Evolutionary conservation across 2,888 invertebrate genomes (phyloP).

Genomic region (Aplocera efformata): DNA sequence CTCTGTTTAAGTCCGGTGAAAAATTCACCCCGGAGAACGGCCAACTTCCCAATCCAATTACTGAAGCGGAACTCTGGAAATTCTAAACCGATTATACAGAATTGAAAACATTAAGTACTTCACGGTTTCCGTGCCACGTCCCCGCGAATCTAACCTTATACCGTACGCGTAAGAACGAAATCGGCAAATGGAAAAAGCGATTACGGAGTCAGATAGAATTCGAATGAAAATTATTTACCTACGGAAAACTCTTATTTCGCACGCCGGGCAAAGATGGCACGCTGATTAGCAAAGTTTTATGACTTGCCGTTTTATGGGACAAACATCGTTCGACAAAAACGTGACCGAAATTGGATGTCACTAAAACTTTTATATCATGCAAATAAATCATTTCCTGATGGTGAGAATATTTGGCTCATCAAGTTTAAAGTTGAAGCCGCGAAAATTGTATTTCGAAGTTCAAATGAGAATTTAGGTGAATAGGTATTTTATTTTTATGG

Average conservation of each 20-base stretch:
- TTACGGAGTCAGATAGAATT: constrained; percentile 72
- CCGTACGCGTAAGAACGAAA: constrained; percentile 42
- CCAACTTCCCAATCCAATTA: constrained; percentile 76
- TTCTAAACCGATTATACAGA: constrained; percentile 80
- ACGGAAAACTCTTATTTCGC: constrained; percentile 59
- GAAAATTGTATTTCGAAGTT: neutral
- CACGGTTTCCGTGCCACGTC: constrained; percentile 50
- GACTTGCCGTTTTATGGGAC: constrained; percentile 55
- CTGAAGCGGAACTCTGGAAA: constrained; percentile 73
- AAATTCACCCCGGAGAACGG: constrained; percentile 55
- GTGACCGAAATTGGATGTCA: constrained; percentile 53
- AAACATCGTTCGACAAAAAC: constrained; percentile 54
- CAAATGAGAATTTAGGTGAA: too few species aligned
- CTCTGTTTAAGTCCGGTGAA: constrained; percentile 53
- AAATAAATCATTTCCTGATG: constrained; percentile 31
- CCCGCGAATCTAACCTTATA: constrained; percentile 54
- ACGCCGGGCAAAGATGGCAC: constrained; percentile 53
- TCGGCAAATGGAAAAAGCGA: constrained; percentile 40
- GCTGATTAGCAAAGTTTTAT: constrained; percentile 74
- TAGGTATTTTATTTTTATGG: too few species aligned
- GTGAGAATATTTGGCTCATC: constrained; percentile 3
- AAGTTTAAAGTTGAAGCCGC: neutral
- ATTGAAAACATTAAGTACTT: constrained; percentile 80
- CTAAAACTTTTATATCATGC: constrained; percentile 32
- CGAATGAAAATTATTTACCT: constrained; percentile 69